These are phyloP conservation scores for Morpho achilles DNA, from an alignment of 2,888 invertebrate genomes.

Conservation along the genomic window DNA sequence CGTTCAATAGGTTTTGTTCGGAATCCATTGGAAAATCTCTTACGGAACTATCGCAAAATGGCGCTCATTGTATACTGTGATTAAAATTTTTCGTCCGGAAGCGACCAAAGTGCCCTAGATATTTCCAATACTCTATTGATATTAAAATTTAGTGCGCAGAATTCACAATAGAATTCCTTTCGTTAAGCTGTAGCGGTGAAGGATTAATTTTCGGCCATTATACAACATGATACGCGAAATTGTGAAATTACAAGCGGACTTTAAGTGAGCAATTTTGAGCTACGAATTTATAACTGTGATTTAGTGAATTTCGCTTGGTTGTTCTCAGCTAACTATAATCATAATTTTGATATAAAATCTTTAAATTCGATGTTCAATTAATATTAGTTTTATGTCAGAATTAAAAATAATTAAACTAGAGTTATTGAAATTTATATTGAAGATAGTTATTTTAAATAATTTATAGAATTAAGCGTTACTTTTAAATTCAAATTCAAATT, in stretches of 20 bases:
- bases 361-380: too few relatives aligned
- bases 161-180: conserved; percentile 26
- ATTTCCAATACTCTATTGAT: conserved; percentile 31
- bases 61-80: conserved; percentile 20
- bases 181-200: conserved; percentile 18
- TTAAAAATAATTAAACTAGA: too few relatives aligned
- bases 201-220: conserved; percentile 15
- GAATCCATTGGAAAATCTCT: not conserved
- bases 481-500: too few relatives aligned
- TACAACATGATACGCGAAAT: not conserved
- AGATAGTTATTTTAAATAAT: too few relatives aligned
- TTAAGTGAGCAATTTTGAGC: not conserved
- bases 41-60: conserved; percentile 9
- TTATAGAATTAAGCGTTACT: too few relatives aligned
- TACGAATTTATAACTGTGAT: not conserved
- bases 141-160: conserved; percentile 30
- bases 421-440: too few relatives aligned
- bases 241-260: not conserved
- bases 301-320: too few relatives aligned
- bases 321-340: too few relatives aligned
- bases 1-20: not conserved
- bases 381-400: too few relatives aligned
- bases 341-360: too few relatives aligned
- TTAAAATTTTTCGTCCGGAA: conserved; percentile 21
- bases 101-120: conserved; percentile 19